Evolutionary conservation across 2,797 vertebrate species (phyloP).

Genomic region (Thripadectes ignobilis): DNA sequence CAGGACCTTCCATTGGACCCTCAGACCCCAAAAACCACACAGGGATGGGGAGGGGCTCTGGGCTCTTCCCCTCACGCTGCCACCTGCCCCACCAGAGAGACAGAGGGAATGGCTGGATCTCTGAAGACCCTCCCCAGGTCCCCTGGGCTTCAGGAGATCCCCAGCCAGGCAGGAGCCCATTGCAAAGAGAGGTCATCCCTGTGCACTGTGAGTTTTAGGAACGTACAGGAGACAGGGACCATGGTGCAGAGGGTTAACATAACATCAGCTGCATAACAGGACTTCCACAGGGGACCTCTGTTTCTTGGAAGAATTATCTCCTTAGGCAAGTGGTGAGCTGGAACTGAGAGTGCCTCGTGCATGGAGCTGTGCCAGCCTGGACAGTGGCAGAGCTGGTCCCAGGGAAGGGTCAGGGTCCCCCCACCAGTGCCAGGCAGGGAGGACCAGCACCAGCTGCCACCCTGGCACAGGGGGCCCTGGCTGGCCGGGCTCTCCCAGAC

Average conservation of each 20-base stretch:
- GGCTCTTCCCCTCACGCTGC: background rate
- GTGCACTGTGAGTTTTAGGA: accelerated
- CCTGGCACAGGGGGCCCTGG: background rate
- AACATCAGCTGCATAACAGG: too few relatives aligned
- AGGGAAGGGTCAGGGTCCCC: background rate
- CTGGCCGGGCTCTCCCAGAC: background rate
- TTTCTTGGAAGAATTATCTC: background rate
- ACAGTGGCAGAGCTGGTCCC: background rate
- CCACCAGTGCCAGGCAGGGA: background rate
- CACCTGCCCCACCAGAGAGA: background rate
- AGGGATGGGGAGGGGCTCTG: accelerated
- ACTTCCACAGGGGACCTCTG: background rate
- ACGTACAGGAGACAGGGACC: background rate
- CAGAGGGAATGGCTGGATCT: background rate
- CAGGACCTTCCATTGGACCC: accelerated
- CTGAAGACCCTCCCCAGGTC: background rate
- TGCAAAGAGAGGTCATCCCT: accelerated
- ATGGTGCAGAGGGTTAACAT: accelerated
- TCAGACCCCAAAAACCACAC: accelerated
- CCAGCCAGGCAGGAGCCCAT: background rate
- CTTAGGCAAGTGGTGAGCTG: accelerated
- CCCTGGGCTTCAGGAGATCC: background rate
- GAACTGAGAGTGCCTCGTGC: accelerated
- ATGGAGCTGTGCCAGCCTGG: accelerated
- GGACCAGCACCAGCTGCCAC: background rate